Evolutionary conservation across 2,113 vertebrate genomes (phyloP), one percentile per base, ranked within the genome.

Genomic region (Chaenocephalus aceratus): DNA sequence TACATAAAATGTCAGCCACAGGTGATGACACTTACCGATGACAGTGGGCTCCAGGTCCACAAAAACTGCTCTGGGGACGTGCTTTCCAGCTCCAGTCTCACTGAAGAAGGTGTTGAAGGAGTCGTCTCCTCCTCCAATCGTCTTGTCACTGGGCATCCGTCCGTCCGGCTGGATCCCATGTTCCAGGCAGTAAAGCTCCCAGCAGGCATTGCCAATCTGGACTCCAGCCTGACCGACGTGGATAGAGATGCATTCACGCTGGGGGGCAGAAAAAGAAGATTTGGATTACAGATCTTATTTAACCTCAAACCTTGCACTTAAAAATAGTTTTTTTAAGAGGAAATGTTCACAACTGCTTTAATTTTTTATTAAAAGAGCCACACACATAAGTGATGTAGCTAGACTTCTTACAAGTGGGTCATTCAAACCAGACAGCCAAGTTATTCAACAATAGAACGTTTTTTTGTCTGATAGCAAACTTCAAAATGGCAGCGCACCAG

Each of bases 101-200:
- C 96, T 97, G 93, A 97, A 97, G 92, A 97, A 97, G 46, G 96
- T 97, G 92, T 97, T 97, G 94, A 96, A 97, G 36, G 96, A 97
- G 59, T 97, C 96, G 0, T 97, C 96, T 64, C 96, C 96, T 68
- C 96, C 96, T 34, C 95, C 96, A 0, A 96, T 83, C 13, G 95
- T 93, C 62, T 94, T 94, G 18, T n/a, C 64, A 52, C 21, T 46
- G 77, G 94, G 94, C 94, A 94, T 93, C 82, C 93, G 93, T 36
- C 94, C 93, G 6, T 94, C 93, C 3, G 93, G 93, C 90, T 94
- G 93, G 65, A 94, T 94, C 41, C 93, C 93, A 46, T 94, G 92
- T 21, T 94, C 92, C 80, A 94, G 85, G 72, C 94, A 94, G 80
- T 94, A 94, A 36, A 94, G 92, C 83, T 93, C 93, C 94, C 93